Base-by-base conservation (phyloP, 1,140 invertebrate genomes). In the Delia radicum region DNA sequence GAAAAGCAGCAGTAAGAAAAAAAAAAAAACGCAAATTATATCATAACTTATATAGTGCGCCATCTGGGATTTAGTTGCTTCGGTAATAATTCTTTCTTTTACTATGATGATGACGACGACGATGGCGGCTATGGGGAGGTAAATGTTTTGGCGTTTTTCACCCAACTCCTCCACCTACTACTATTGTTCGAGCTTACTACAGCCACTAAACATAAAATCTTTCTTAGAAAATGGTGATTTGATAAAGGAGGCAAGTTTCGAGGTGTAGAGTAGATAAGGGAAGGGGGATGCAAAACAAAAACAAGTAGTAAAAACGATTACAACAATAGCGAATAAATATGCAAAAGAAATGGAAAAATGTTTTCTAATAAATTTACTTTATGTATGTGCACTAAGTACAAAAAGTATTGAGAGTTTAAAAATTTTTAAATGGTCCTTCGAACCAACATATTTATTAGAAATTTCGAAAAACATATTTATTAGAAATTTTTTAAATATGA, bases 301-400 rank as follows among this genome's bases (percentile, higher is more conserved):
- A 72, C 55, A 77, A 74, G 33, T 69, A 69, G 65, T 37, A 37
- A 74, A 77, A 75, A 73, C 76, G 74, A 77, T 75, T 75, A 77
- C 74, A 74, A 75, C 33, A 75, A 77, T 46, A 73, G 63, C 74
- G 77, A 74, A 77, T 75, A 73, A 77, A 75, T 61, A 77, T 75
- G 74, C 76, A 77, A 77, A 77, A 75, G 74, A 62, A 75, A 75
- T 74, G 74, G 61, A 77, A 75, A n/a, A 77, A 77, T 67, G 48
- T 73, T 75, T 77, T 77, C 77, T 77, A 77, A 77, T 77, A 77
- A 77, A 77, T 77, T 77, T 77, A 24, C 77, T 77, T 77, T 77
- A 77, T 77, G 77, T 69, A 37, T 37, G n/a, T 24, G 3, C 21
- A 24, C 55, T 4, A 37, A 37, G 13, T 37, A 37, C 8, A 37